phyloP scores from a whole-genome alignment of 2,888 invertebrate genomes.

The Lycia hirtaria region DNA sequence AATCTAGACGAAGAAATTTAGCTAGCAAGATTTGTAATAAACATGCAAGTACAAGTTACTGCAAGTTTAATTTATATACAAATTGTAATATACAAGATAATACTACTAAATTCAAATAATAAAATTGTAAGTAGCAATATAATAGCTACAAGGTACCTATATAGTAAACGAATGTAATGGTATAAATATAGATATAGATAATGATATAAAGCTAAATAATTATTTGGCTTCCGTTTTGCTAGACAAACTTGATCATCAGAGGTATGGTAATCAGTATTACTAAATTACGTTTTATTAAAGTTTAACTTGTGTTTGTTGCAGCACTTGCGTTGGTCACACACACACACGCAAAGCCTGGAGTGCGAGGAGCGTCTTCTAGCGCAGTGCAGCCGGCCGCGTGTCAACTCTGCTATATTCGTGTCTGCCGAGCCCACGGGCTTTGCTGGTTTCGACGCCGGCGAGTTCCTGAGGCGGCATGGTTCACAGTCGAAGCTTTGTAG shows the following conservation, averaged over 20 bases:
- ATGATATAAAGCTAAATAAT: too few relatives aligned
- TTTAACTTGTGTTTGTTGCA: constrained; percentile 56
- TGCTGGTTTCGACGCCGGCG: constrained; percentile 91
- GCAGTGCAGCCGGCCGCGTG: constrained; percentile 88
- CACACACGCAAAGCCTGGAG: constrained; percentile 88
- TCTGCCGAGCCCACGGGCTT: constrained; percentile 91
- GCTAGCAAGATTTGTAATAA: too few relatives aligned
- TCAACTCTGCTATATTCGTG: constrained; percentile 94
- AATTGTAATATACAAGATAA: too few relatives aligned
- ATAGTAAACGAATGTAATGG: too few relatives aligned
- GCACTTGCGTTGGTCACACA: constrained; percentile 90
- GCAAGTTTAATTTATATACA: too few relatives aligned
- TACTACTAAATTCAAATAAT: too few relatives aligned
- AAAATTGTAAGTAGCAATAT: too few relatives aligned
- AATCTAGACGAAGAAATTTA: too few relatives aligned
- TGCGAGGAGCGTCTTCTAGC: constrained; percentile 86
- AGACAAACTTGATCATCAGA: neutral
- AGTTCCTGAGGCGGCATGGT: constrained; percentile 91
- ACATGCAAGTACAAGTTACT: too few relatives aligned
- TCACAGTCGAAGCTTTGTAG: constrained; percentile 92
- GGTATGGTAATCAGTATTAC: neutral
- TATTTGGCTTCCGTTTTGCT: too few relatives aligned
- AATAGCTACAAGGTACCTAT: too few relatives aligned
- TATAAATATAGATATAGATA: too few relatives aligned
- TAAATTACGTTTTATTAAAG: neutral